Evolutionary conservation across 2,888 invertebrate species (phyloP).

Genomic region (Eremobia ochroleuca): DNA sequence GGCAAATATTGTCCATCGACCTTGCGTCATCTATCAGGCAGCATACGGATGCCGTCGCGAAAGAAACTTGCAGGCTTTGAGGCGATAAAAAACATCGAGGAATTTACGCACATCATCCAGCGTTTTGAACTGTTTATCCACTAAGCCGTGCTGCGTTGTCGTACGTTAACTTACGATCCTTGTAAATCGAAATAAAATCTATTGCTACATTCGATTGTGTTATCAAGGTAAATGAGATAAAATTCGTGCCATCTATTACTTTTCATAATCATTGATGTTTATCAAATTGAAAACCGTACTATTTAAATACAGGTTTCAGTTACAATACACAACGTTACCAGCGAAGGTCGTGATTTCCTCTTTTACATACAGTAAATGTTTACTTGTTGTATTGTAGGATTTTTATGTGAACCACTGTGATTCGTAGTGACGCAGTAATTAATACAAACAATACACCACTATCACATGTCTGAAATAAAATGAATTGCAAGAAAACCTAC

Average conservation of each 20-base stretch:
- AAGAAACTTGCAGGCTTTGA: too few species aligned
- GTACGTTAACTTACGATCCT: too few species aligned
- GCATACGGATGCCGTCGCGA: too few species aligned
- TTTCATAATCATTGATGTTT: constrained; percentile 50
- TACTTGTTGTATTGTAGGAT: constrained; percentile 12
- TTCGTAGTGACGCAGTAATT: background rate
- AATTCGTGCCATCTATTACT: constrained; percentile 56
- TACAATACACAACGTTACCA: constrained; percentile 40
- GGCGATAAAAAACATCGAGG: too few species aligned
- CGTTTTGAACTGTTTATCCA: too few species aligned
- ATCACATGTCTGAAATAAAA: background rate
- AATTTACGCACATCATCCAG: too few species aligned
- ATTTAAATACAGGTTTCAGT: constrained; percentile 37
- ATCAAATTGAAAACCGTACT: constrained; percentile 58
- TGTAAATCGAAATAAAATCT: constrained; percentile 31
- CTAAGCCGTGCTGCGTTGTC: too few species aligned
- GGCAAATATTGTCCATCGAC: too few species aligned
- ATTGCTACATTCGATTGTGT: constrained; percentile 35
- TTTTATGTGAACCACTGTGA: background rate
- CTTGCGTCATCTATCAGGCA: too few species aligned
- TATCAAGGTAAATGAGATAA: constrained; percentile 71
- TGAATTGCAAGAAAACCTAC: background rate
- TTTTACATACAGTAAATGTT: constrained; percentile 18
- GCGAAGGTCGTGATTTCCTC: constrained; percentile 57
- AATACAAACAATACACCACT: background rate